phyloP scores from a whole-genome alignment of 2,888 invertebrate genomes.

The Tachina lurida region DNA sequence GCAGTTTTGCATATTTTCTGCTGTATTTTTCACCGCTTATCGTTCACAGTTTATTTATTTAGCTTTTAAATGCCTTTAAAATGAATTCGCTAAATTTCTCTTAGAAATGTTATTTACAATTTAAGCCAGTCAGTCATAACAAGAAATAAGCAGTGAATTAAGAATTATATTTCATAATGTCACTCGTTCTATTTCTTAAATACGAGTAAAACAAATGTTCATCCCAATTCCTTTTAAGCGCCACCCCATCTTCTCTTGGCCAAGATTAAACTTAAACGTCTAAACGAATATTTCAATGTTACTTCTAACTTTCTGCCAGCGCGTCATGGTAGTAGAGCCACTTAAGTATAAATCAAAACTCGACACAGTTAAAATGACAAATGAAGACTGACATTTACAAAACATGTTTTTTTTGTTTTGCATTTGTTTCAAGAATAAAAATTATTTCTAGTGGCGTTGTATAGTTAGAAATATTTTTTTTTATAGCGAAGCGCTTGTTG shows the following conservation, averaged over 20 bases:
- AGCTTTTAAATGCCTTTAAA: constrained; percentile 59
- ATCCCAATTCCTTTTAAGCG: constrained; percentile 24
- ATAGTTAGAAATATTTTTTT: not conserved
- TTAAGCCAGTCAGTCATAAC: constrained; percentile 21
- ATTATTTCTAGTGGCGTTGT: not conserved
- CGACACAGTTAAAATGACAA: constrained; percentile 77
- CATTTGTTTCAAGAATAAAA: constrained; percentile 39
- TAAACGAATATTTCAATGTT: constrained; percentile 14
- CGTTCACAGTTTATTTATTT: constrained; percentile 48
- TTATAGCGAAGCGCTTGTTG: constrained; percentile 10
- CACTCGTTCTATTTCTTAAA: constrained; percentile 20
- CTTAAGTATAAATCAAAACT: constrained; percentile 71
- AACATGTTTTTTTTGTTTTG: constrained; percentile 75
- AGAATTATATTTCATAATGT: constrained; percentile 44
- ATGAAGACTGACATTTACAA: constrained; percentile 82
- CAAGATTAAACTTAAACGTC: constrained; percentile 8
- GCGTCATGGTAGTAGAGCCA: constrained; percentile 53
- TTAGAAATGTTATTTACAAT: constrained; percentile 43
- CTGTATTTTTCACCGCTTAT: not conserved
- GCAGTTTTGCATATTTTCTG: not conserved
- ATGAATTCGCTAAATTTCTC: constrained; percentile 32
- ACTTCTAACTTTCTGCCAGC: constrained; percentile 23
- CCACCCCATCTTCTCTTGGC: not conserved
- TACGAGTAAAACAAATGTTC: constrained; percentile 15
- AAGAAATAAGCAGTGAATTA: constrained; percentile 30